phyloP scores from a whole-genome alignment of 2,888 invertebrate species.

The Exephanes ischioxanthus region DNA sequence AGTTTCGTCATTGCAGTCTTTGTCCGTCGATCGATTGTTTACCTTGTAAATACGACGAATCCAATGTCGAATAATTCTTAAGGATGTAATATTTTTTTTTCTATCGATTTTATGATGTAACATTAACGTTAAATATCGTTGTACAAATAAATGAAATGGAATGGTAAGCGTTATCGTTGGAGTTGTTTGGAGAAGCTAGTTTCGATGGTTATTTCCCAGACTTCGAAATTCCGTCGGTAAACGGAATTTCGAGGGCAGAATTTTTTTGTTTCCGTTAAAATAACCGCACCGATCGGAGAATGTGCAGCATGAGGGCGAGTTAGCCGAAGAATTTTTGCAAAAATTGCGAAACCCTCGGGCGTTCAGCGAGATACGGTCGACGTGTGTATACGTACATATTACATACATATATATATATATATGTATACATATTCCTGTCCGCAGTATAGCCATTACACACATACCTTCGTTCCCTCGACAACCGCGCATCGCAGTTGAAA shows the following conservation, averaged over 20 bases:
- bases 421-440: not conserved
- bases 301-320: not conserved
- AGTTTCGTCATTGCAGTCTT: not conserved
- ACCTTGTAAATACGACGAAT: constrained; percentile 7
- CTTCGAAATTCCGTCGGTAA: not conserved
- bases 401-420: not conserved
- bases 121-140: not conserved
- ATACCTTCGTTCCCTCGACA: constrained; percentile 1
- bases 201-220: not conserved
- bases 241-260: not conserved
- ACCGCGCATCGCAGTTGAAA: constrained; percentile 25
- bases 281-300: not conserved
- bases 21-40: not conserved
- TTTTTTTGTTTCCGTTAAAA: not conserved
- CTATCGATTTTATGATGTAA: not conserved
- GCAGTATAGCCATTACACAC: not conserved
- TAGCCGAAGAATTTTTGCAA: not conserved
- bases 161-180: not conserved
- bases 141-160: constrained; percentile 1
- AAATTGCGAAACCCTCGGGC: not conserved
- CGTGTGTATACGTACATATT: not conserved
- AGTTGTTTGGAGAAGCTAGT: not conserved
- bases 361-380: not conserved
- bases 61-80: not conserved
- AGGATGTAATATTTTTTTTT: not conserved